A percentile compares a stretch with the other conserved stretches of the same genome.
Evolutionary conservation across 1,140 invertebrate species (phyloP).

Genomic region (Glossosoma conforme): DNA sequence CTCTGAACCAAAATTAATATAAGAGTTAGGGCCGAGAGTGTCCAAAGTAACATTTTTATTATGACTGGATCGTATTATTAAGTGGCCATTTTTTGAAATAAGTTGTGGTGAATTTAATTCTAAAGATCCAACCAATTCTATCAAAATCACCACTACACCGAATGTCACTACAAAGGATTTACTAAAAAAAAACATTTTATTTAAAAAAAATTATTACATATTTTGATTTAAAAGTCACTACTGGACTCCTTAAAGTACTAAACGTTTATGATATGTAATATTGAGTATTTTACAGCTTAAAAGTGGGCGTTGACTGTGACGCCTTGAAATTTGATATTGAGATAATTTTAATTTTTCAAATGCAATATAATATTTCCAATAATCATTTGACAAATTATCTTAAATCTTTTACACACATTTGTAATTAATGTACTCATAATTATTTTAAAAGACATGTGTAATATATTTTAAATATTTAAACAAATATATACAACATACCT

Average conservation of each 20-base stretch:
- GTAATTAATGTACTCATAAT: neutral
- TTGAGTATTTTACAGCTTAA: too few species aligned
- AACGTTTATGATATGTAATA: too few species aligned
- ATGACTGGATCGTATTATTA: conserved; percentile 13
- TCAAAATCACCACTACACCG: neutral
- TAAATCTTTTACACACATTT: neutral
- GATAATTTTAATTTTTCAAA: neutral
- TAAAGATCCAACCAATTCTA: neutral
- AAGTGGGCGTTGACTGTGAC: neutral
- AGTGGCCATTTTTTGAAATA: conserved; percentile 15
- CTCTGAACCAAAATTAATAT: conserved; percentile 13
- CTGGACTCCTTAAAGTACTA: too few species aligned
- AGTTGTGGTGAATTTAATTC: conserved; percentile 8
- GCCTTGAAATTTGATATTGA: neutral
- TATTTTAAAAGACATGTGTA: neutral
- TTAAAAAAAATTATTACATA: too few species aligned
- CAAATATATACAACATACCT: too few species aligned
- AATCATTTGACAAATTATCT: neutral
- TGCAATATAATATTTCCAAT: neutral
- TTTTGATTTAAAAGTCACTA: too few species aligned
- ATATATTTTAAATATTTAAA: neutral
- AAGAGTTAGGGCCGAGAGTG: conserved; percentile 5
- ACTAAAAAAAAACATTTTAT: too few species aligned
- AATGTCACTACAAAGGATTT: neutral
- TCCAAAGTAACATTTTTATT: conserved; percentile 21